Evolutionary conservation across 2,797 vertebrate species (phyloP).

Genomic region (Darevskia mixta): DNA sequence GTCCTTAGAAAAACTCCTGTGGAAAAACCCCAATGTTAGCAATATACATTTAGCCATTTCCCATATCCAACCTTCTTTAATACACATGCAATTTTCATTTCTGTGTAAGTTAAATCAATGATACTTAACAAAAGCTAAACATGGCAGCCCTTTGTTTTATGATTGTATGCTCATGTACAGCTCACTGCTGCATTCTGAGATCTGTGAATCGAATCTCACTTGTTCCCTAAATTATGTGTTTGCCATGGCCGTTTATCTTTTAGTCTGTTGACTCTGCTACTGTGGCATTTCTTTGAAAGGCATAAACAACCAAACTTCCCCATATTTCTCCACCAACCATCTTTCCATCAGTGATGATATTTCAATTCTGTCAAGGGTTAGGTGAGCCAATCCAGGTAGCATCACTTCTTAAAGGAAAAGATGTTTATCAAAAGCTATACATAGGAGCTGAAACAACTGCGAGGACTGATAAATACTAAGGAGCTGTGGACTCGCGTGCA

Average conservation of each 20-base stretch:
- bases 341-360: conserved; percentile 44
- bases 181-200: too few relatives aligned
- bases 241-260: neutral
- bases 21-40: too few relatives aligned
- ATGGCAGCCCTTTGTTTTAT: too few relatives aligned
- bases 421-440: conserved; percentile 47
- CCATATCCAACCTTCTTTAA: too few relatives aligned
- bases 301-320: neutral
- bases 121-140: too few relatives aligned
- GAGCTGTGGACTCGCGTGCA: neutral
- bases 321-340: conserved; percentile 11
- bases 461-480: conserved; percentile 56
- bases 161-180: too few relatives aligned
- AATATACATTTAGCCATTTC: too few relatives aligned
- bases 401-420: conserved; percentile 51
- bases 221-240: neutral
- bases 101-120: too few relatives aligned
- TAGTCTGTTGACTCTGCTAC: neutral
- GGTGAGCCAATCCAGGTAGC: conserved; percentile 28
- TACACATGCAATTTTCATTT: too few relatives aligned
- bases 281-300: conserved; percentile 32
- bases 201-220: too few relatives aligned
- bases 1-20: too few relatives aligned
- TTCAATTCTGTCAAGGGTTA: conserved; percentile 64
- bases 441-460: conserved; percentile 42